Percentiles rank a stretch among this genome's conserved stretches.
phyloP scores from a whole-genome alignment of 2,888 invertebrate genomes.

The Adela reaumurella region DNA sequence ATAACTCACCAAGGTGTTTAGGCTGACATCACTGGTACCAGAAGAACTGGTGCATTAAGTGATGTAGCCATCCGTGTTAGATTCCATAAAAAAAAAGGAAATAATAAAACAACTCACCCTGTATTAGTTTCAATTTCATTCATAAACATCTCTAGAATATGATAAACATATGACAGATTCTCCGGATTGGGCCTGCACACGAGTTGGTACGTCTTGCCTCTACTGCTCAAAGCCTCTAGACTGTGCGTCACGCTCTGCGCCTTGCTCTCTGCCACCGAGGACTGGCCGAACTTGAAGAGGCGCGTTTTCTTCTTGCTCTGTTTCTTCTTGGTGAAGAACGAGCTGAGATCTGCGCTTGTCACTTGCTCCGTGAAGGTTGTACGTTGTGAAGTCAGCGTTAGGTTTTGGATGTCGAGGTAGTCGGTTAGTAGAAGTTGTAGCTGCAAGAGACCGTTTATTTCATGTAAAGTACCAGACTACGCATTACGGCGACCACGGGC shows the following conservation, averaged over 20 bases:
- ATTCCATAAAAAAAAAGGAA: no score
- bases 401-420: conserved; percentile 83
- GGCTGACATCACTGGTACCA: no score
- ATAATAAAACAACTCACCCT: conserved; percentile 26
- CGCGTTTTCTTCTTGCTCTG: conserved; percentile 48
- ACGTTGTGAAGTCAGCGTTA: conserved; percentile 58
- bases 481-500: no score
- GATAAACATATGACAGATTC: conserved; percentile 69
- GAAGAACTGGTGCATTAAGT: no score
- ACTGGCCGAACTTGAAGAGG: conserved; percentile 70
- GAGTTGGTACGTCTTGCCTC: conserved; percentile 20
- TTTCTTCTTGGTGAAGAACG: conserved; percentile 46
- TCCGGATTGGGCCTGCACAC: conserved; percentile 70
- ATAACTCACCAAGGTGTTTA: no score
- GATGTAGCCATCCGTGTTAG: no score
- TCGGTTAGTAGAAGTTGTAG: conserved; percentile 79
- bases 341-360: conserved; percentile 50
- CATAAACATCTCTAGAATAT: conserved; percentile 72
- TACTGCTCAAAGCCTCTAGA: conserved; percentile 1
- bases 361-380: conserved; percentile 27
- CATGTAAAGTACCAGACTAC: no score
- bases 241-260: conserved; percentile 1
- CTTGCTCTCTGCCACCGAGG: conserved; percentile 23
- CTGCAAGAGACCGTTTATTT: no score
- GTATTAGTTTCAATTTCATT: conserved; percentile 68